Conservation (phyloP, 2,888 invertebrate species). For the Drosophila anomelani region DNA sequence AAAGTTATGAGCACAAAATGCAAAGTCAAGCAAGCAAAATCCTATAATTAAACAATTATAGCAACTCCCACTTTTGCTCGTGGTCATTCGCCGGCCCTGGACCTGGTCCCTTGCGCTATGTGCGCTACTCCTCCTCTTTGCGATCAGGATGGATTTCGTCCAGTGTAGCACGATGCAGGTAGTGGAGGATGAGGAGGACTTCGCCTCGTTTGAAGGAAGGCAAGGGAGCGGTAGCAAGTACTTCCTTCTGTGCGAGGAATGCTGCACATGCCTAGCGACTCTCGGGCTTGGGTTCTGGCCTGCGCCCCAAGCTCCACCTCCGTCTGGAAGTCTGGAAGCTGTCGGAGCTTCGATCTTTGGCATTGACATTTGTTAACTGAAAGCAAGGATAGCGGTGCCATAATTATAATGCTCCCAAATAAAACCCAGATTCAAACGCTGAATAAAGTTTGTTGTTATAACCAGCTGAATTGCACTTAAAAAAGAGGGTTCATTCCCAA, state of each 20-base stretch:
- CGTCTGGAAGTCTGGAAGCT: constrained; percentile 57
- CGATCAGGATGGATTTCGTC: constrained; percentile 78
- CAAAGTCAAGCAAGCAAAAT: constrained; percentile 83
- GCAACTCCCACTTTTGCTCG: constrained; percentile 85
- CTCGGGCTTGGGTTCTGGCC: constrained; percentile 21
- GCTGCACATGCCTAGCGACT: constrained; percentile 75
- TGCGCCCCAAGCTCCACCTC: constrained; percentile 72
- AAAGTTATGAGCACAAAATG: constrained; percentile 77
- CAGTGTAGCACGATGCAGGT: constrained; percentile 52
- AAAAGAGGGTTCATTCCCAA: neutral
- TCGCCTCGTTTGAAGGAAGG: constrained; percentile 1
- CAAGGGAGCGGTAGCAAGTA: constrained; percentile 61
- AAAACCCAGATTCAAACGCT: neutral
- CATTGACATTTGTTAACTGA: constrained; percentile 31
- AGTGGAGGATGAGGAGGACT: constrained; percentile 28
- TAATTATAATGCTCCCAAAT: constrained; percentile 24
- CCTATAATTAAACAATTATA: constrained; percentile 85
- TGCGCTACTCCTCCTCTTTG: constrained; percentile 85
- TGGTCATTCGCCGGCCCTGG: constrained; percentile 80
- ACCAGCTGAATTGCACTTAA: neutral
- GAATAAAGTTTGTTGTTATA: neutral
- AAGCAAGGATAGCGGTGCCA: constrained; percentile 5
- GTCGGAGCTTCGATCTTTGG: constrained; percentile 38
- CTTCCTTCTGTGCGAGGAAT: constrained; percentile 64
- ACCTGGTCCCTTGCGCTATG: constrained; percentile 82